Conservation (phyloP, 2,113 vertebrate genomes). For the Cyphomyrus plagiostoma region DNA sequence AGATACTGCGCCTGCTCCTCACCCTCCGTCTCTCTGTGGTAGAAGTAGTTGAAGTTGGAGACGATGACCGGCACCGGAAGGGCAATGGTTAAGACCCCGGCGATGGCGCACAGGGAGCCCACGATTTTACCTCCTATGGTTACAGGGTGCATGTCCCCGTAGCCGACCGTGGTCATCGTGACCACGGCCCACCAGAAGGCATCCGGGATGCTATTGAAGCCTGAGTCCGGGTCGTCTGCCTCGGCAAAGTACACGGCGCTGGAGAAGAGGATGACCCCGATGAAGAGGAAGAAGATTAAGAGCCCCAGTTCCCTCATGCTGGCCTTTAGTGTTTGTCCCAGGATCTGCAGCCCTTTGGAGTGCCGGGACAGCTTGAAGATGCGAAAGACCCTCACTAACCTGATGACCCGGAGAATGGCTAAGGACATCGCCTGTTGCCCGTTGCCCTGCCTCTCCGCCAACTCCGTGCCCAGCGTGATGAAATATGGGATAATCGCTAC, state of each 20-base stretch:
- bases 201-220: constrained; percentile 92
- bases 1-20: constrained; percentile 96
- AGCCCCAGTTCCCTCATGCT: constrained; percentile 90
- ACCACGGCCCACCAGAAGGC: constrained; percentile 99
- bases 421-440: constrained; percentile 97
- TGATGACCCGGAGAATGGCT: constrained; percentile 89
- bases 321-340: constrained; percentile 92
- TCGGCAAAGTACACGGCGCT: constrained; percentile 95
- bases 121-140: constrained; percentile 97
- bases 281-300: constrained; percentile 94
- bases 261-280: constrained; percentile 93
- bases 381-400: constrained; percentile 86
- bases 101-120: constrained; percentile 91
- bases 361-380: constrained; percentile 97
- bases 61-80: constrained; percentile 95
- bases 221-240: constrained; percentile 85
- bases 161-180: constrained; percentile 97
- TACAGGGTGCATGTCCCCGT: constrained; percentile 94
- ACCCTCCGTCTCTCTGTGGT: constrained; percentile 91
- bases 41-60: constrained; percentile 98
- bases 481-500: constrained; percentile 98
- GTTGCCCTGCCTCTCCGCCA: constrained; percentile 86
- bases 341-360: constrained; percentile 93
- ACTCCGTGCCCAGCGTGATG: constrained; percentile 91
- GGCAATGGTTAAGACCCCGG: constrained; percentile 91